Evolutionary conservation across 1,140 invertebrate genomes (phyloP), one percentile per base, ranked within the genome.

Genomic region (Monochamus saltuarius): DNA sequence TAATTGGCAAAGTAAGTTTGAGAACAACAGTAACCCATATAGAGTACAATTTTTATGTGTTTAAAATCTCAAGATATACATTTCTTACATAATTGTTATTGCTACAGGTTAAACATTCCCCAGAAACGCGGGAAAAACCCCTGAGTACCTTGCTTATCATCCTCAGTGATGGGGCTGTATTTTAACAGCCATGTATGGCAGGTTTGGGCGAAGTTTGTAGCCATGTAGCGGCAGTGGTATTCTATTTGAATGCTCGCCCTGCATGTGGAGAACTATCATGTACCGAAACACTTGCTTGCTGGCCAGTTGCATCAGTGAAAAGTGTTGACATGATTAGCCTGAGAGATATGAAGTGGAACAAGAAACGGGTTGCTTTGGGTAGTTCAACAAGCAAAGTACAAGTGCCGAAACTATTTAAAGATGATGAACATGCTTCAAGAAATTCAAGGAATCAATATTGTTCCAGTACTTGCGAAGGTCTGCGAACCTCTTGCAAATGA

Each of bases 201-300:
- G 56, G 56, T 13, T 38, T 50, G 34, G 45, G 56, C 7, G 56
- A 57, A 57, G 56, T 57, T 17, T 56, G 53, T 34, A 56, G 16
- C 14, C 53, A 56, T 29, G 40, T 56, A 7, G 53, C 38, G 13
- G 40, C 51, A 17, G 17, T 46, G 4, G 4, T 46, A 19, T 46
- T 46, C 10, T 46, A 46, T 22, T 46, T 46, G 17, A 19, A 46
- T 16, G 4, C 45, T 16, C 13, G 45, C 4, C 45, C 45, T 16
- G 17, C 10, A 16, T 11, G 45, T 19, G 13, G 10, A 46, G 45
- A 46, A 19, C 13, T 46, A 13, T 14, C 45, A 13, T 46, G 45
- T 19, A 46, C 45, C 4, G 45, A 46, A 17, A 46, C 45, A 13
- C n/a, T 19, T 16, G 45, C 45, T 46, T 13, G 17, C 10, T 46